phyloP scores from a whole-genome alignment of 2,888 invertebrate species.

The Steinernema carpocapsae region DNA sequence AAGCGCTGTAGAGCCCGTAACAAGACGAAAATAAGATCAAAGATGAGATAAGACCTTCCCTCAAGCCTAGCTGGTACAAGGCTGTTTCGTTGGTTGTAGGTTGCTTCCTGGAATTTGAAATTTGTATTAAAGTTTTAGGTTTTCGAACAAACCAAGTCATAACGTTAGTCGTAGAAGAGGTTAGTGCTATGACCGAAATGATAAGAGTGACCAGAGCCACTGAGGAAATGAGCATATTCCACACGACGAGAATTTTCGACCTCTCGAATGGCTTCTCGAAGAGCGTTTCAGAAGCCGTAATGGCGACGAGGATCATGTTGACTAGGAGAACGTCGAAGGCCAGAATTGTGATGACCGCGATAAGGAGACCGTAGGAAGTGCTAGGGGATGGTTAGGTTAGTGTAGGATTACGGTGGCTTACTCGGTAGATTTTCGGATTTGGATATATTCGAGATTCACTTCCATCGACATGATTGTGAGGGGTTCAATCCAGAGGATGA shows the following conservation, averaged over 20 bases:
- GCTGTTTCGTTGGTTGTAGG: slow-evolving; percentile 39
- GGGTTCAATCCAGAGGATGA: slow-evolving; percentile 46
- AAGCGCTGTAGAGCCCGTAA: slow-evolving; percentile 34
- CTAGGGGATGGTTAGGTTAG: slow-evolving; percentile 33
- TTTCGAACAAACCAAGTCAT: background rate
- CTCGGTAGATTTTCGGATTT: background rate
- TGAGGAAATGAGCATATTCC: slow-evolving; percentile 42
- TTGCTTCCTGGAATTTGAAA: background rate
- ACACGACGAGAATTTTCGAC: slow-evolving; percentile 37
- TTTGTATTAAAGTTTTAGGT: background rate
- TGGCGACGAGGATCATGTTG: slow-evolving; percentile 36
- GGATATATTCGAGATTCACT: slow-evolving; percentile 40
- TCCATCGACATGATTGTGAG: slow-evolving; percentile 44
- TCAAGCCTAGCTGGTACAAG: slow-evolving; percentile 44
- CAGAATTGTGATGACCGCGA: slow-evolving; percentile 36
- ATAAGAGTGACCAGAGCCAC: slow-evolving; percentile 30
- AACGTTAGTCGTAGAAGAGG: slow-evolving; percentile 21
- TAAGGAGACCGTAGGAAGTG: slow-evolving; percentile 40
- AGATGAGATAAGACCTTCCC: slow-evolving; percentile 41
- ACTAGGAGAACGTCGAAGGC: slow-evolving; percentile 45
- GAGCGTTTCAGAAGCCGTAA: slow-evolving; percentile 37
- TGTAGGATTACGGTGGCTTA: background rate
- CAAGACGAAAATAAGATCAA: slow-evolving; percentile 39
- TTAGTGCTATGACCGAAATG: slow-evolving; percentile 25
- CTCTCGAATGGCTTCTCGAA: slow-evolving; percentile 26